Evolutionary conservation across 2,888 invertebrate species (phyloP).

Genomic region (Galerucella nymphaeae): DNA sequence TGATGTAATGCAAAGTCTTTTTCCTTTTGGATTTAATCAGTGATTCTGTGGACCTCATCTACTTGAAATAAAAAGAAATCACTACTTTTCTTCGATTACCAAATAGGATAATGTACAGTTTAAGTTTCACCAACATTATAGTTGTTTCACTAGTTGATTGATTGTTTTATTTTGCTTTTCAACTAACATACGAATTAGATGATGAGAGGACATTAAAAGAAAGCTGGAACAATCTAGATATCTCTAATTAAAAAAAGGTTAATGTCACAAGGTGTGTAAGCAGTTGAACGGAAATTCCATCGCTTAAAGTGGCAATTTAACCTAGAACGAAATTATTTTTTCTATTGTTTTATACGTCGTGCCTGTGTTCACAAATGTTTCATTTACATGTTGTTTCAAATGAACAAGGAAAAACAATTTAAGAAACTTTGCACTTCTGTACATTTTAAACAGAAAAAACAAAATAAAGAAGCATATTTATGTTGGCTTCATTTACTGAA

Average conservation of each 20-base stretch:
- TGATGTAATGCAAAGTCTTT: too few species aligned
- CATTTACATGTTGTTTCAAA: too few species aligned
- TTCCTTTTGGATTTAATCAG: too few species aligned
- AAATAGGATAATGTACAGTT: neutral
- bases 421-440: too few species aligned
- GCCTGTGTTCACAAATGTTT: neutral
- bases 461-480: too few species aligned
- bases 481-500: too few species aligned
- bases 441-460: too few species aligned
- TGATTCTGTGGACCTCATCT: too few species aligned
- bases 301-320: slow-evolving; percentile 27
- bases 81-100: neutral
- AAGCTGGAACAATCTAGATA: slow-evolving; percentile 28
- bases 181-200: neutral
- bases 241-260: slow-evolving; percentile 25
- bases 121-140: slow-evolving; percentile 8
- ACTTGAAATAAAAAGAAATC: neutral
- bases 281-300: slow-evolving; percentile 28
- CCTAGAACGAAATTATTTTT: slow-evolving; percentile 36
- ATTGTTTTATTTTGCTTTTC: neutral
- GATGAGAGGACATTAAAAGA: slow-evolving; percentile 22
- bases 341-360: slow-evolving; percentile 10
- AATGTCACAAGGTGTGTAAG: slow-evolving; percentile 30
- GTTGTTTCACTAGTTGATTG: neutral
- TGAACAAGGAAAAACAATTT: too few species aligned